phyloP scores from a whole-genome alignment of 2,797 vertebrate genomes.

The Brachymystax lenok region DNA sequence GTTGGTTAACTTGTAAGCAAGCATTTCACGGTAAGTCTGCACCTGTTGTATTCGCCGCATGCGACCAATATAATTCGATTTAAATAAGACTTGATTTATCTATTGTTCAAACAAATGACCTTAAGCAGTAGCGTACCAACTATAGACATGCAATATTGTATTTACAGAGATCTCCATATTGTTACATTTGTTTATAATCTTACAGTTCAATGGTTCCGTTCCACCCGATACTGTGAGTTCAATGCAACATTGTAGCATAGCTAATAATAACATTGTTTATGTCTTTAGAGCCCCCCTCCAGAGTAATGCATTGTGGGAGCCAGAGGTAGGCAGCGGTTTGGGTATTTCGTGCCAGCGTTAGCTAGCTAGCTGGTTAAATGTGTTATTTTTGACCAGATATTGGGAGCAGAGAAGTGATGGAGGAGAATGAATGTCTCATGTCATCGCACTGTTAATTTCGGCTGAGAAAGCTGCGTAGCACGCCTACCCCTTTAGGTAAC shows the following conservation, averaged over 20 bases:
- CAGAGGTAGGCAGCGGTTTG: constrained; percentile 59
- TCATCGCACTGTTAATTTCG: constrained; percentile 42
- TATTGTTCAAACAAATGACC: too few relatives aligned
- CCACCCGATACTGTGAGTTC: background rate
- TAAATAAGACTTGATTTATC: too few relatives aligned
- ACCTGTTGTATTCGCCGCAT: too few relatives aligned
- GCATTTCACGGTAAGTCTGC: too few relatives aligned
- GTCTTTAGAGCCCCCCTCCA: background rate
- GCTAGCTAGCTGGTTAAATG: constrained; percentile 7
- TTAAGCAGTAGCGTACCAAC: too few relatives aligned
- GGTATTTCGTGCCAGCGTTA: constrained; percentile 36
- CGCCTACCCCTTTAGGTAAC: constrained; percentile 53
- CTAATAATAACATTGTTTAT: background rate
- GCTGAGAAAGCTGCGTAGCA: constrained; percentile 34
- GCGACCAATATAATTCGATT: too few relatives aligned
- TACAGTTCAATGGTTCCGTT: background rate
- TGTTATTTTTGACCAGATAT: constrained; percentile 41
- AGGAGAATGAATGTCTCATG: constrained; percentile 54
- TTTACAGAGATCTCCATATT: too few relatives aligned
- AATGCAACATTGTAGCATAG: background rate
- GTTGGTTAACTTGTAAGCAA: too few relatives aligned
- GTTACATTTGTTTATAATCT: background rate
- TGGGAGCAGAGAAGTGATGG: constrained; percentile 51
- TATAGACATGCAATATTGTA: too few relatives aligned
- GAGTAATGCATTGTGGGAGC: constrained; percentile 68